Base-by-base conservation (phyloP, 2,797 vertebrate genomes). In the Acomys russatus region DNA sequence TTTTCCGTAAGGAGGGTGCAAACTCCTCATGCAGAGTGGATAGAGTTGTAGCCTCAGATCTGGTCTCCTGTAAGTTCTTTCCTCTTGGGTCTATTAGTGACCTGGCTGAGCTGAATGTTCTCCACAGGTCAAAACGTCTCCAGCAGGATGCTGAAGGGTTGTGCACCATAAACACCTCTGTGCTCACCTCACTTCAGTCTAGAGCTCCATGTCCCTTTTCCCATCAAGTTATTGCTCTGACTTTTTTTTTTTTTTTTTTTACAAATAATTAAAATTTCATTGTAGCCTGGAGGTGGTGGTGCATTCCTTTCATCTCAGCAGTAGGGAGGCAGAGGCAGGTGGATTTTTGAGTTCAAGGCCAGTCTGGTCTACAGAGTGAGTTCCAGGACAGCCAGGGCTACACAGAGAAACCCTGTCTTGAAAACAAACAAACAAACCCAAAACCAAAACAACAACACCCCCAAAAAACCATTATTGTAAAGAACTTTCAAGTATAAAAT, bases 141-240 rank as follows among this genome's bases (percentile, higher is more conserved):
- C 25, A n/a, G 70, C 14, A 91, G 66, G 12, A 49, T 2, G 59
- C 83, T 78, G 25, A 17, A 1, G 6, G 56, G 59, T 49, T 23
- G 1, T 4, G 38, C 28, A 54, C 1, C 66, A 28, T 14, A 74
- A 78, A 49, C 17, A 59, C 20, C 20, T 73, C 49, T 82, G 54
- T 51, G 73, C 83, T 64, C 38, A 61, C 54, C 83, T 56, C 17
- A 9, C 25, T 87, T 77, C 78, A 56, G n/a, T 25, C 73, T 89
- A 91, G 74, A 92, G 77, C 23, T n/a, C 44, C n/a, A 38, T 11
- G 3, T 56, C 44, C 71, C 84, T 89, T 83, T 73, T 95, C 33
- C 54, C 59, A 68, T 23, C 49, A 59, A n/a, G 44, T 28, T 30
- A 33, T 83, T 59, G 38, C 74, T 91, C 18, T 68, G 17, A 68